These are phyloP conservation scores for Pedicia rivosa DNA, from an alignment of 2,888 invertebrate species.

Conservation along the genomic window DNA sequence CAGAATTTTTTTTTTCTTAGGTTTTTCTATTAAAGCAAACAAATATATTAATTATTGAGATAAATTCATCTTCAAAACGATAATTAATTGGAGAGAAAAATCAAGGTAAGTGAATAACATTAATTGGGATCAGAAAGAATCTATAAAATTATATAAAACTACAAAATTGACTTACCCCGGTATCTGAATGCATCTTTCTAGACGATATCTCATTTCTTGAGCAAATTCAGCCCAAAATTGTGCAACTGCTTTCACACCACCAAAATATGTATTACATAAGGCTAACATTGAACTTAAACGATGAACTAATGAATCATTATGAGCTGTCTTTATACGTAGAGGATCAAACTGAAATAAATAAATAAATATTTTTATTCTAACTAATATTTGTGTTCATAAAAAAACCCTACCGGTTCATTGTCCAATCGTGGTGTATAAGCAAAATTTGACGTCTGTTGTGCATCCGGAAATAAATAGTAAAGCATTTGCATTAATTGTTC, in stretches of 20 bases:
- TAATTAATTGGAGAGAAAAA: no score
- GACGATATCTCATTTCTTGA: slow-evolving; percentile 75
- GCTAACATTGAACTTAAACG: slow-evolving; percentile 60
- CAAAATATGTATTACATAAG: slow-evolving; percentile 56
- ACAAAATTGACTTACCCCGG: slow-evolving; percentile 57
- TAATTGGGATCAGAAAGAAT: no score
- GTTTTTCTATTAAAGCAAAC: no score
- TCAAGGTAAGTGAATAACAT: no score
- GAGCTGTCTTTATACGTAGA: slow-evolving; percentile 54
- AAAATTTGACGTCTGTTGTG: slow-evolving; percentile 44
- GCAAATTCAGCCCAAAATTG: slow-evolving; percentile 91
- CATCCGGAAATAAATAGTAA: slow-evolving; percentile 79
- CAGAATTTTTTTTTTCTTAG: no score
- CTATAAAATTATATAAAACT: neutral
- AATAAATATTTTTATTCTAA: slow-evolving; percentile 1
- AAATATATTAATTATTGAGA: no score
- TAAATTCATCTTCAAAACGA: no score
- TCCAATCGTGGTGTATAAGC: slow-evolving; percentile 28
- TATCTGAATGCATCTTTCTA: slow-evolving; percentile 64
- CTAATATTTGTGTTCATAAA: slow-evolving; percentile 11
- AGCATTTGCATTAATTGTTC: slow-evolving; percentile 53
- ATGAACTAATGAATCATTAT: slow-evolving; percentile 63
- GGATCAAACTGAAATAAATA: slow-evolving; percentile 35
- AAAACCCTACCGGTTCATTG: slow-evolving; percentile 33
- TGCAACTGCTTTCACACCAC: slow-evolving; percentile 57